Evolutionary conservation across 2,888 invertebrate species (phyloP), one percentile per base, ranked within the genome.

Genomic region (Eupithecia abbreviata): DNA sequence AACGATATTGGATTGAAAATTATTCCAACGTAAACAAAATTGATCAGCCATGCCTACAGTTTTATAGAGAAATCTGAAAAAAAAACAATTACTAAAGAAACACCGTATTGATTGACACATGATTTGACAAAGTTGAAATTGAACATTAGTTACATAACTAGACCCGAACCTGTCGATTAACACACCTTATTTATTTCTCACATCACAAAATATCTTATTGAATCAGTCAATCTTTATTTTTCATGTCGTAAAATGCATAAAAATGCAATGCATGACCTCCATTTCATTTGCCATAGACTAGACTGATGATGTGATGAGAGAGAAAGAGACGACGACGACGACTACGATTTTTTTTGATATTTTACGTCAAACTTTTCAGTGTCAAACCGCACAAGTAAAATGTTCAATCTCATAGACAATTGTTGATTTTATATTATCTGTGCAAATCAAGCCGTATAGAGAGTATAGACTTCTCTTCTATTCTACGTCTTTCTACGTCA

Each of bases 21-120:
- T 97, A 90, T 97, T 97, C 97, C 97, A 97, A 92, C 96, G 96
- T 89, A 97, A 95, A 93, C 97, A 97, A 89, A 97, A 97, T 90
- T 97, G 96, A 91, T 97, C 96, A 87, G 95, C 94, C 95, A 95
- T 95, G 84, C 90, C 91, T 92, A 91, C 83, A 88, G 86, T 87
- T 88, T 78, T 85, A 83, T 86, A 85, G 85, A 85, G 69, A 86
- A 88, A 80, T 85, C 89, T 89, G 86, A 85, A 86, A 90, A 84
- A 89, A 90, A 85, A 89, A 87, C 86, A 89, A 86, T 84, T 83
- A 82, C 82, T 84, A 81, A 72, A 43, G 82, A 85, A 81, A 85
- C 82, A 84, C 80, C 82, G 80, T 81, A 84, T 86, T 88, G 87
- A 89, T 86, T 88, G 87, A 89, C 87, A 87, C 84, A 79, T 84